Base-by-base conservation (phyloP, 2,113 vertebrate species). In the Taurulus bubalis region DNA sequence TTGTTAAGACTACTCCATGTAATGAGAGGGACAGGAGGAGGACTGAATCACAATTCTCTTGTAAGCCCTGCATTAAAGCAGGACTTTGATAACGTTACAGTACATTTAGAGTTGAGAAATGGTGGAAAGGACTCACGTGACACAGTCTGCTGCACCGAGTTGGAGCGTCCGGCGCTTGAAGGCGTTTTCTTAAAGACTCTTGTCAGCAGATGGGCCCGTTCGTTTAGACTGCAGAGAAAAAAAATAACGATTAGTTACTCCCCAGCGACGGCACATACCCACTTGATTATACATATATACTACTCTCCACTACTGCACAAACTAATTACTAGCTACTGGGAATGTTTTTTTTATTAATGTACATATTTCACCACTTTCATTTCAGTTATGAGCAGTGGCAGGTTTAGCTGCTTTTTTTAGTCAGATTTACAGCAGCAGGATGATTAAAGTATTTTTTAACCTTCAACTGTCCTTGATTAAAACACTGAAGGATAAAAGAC, bases 121-220 rank as follows among this genome's bases (percentile, higher is more conserved):
- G 10, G 36, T 30, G 77, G n/a, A 42, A 18, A 36, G 56, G 42
- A 84, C 98, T 99, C 91, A 99, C 98, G 97, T 84, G 97, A 95
- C 32, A 99, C 96, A 28, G 95, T 95, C 94, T 99, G 97, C 94
- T 98, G 98, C 92, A 98, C 93, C 3, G 98, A 98, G 88, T 97
- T 95, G 56, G 96, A 96, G 14, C 96, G 96, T 90, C 96, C 97
- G 49, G 98, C 96, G 71, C 95, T 98, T 0, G 98, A 98, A 79
- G 98, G 96, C 2, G 96, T 97, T 95, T 99, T 99, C 93, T 96
- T 96, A 95, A 98, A 96, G 8, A 99, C 97, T 91, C 97, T 96
- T 93, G 97, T 99, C 91, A 99, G 91, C 94, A 99, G 95, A 94
- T 97, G 98, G 93, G 98, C 98, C 38, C 97, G 97, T 96, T 99